Percentiles rank a stretch among this genome's conserved stretches.
These are phyloP conservation scores for Nerophis lumbriciformis DNA, from an alignment of 2,113 vertebrate genomes.

Conservation along the genomic window DNA sequence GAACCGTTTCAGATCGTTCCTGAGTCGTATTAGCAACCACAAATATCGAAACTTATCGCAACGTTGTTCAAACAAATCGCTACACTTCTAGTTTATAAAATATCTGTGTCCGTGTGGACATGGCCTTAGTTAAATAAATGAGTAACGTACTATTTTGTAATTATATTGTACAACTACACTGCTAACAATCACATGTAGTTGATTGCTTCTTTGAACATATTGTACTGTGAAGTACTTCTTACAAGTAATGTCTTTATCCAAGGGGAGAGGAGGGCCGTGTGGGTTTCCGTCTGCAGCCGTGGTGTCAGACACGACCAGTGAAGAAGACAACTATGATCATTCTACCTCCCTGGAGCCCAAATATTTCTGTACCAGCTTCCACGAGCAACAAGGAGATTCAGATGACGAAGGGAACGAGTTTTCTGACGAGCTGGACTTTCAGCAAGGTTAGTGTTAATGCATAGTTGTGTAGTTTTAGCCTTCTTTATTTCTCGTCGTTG, in stretches of 20 bases:
- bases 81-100: too few species aligned
- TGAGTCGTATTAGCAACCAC: too few species aligned
- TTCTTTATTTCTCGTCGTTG: too few species aligned
- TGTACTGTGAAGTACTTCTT: neutral
- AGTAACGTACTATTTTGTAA: neutral
- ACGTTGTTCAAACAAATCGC: too few species aligned
- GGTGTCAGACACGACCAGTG: conserved; percentile 24
- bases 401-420: conserved; percentile 53
- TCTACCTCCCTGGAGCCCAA: conserved; percentile 65
- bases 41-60: too few species aligned
- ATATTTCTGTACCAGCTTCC: conserved; percentile 74
- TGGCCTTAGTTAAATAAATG: too few species aligned
- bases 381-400: conserved; percentile 53
- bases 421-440: conserved; percentile 50
- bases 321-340: conserved; percentile 42
- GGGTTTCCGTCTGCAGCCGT: conserved; percentile 36
- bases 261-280: conserved; percentile 47
- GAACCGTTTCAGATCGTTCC: too few species aligned
- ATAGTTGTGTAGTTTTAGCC: too few species aligned
- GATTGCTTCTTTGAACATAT: too few species aligned
- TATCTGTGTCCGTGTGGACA: too few species aligned
- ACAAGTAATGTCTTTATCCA: conserved; percentile 42
- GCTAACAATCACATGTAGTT: neutral
- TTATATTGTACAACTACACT: neutral
- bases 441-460: conserved; percentile 51